Conservation (phyloP, 1,140 invertebrate genomes). For the Drosophila prosaltans region DNA sequence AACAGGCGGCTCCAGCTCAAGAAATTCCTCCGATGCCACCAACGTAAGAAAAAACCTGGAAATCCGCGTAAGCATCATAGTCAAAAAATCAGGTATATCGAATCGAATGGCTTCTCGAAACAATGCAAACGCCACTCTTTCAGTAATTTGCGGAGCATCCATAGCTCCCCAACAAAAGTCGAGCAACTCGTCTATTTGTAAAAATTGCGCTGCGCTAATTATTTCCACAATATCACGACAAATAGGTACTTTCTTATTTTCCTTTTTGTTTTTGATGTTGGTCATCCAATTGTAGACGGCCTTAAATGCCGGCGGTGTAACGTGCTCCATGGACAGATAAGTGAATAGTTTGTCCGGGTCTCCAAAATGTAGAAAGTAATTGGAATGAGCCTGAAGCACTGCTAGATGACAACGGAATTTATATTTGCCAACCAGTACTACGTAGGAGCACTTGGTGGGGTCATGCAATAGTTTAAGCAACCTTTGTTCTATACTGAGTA, state of each 20-base stretch:
- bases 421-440: slow-evolving; percentile 28
- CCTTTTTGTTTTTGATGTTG: slow-evolving; percentile 85
- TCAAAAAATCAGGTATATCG: slow-evolving; percentile 28
- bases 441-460: not conserved
- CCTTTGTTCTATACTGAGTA: not conserved
- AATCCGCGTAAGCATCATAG: slow-evolving; percentile 89
- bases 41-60: slow-evolving; percentile 89
- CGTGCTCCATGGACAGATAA: slow-evolving; percentile 57
- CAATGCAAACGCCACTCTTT: slow-evolving; percentile 88
- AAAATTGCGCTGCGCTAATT: slow-evolving; percentile 86
- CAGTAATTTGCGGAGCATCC: slow-evolving; percentile 87
- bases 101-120: slow-evolving; percentile 86
- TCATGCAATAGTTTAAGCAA: slow-evolving; percentile 12
- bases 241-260: slow-evolving; percentile 81
- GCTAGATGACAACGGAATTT: slow-evolving; percentile 46
- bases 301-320: slow-evolving; percentile 86
- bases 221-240: slow-evolving; percentile 83
- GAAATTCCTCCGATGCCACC: slow-evolving; percentile 88
- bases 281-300: slow-evolving; percentile 91
- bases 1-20: slow-evolving; percentile 86
- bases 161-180: slow-evolving; percentile 89
- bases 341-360: not conserved
- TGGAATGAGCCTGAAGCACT: slow-evolving; percentile 36
- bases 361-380: slow-evolving; percentile 19
- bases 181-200: slow-evolving; percentile 87